Base-by-base conservation (phyloP, 2,888 invertebrate species). In the Cosmorhoe ocellata region DNA sequence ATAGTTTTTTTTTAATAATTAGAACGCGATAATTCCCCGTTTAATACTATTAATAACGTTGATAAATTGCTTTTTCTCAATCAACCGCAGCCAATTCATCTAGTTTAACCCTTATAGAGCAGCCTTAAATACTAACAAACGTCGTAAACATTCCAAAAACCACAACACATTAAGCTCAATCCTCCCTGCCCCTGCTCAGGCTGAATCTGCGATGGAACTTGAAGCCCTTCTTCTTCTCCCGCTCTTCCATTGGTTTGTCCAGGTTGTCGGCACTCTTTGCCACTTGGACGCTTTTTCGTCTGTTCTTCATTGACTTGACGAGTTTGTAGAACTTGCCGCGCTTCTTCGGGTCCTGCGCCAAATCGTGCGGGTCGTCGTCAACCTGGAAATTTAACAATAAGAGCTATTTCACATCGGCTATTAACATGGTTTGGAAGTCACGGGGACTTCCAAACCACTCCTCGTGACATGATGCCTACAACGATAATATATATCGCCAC, bases 171-270 rank as follows among this genome's bases (percentile, higher is more conserved):
- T 68, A 66, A 69, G 64, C 63, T 84, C 74, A 90, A 79, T 90
- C 89, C 49, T 90, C 88, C 22, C 76, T 71, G 0, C 89, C 88
- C 46, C 87, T 74, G 58, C 89, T 89, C 33, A 89, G 69, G 62
- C 89, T 89, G 61, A 90, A 90, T 47, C 89, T 76, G 22, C 90
- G 78, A 63, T 89, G 89, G 56, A 90, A 90, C 63, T 86, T 89
- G 41, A 89, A 89, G 0, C 81, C 77, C 34, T 85, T 89, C 61
- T 88, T 87, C 58, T 87, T 88, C 10, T 70, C 75, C 28, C 78
- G 79, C 14, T 86, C 84, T 32, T 88, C 88, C 3, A 64, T 34
- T 3, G 77, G 62, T 54, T 84, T 87, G 6, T 89, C 88, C 0
- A 90, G 68, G 51, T 83, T 84, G 49, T 90, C 90, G 12, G 88